A percentile compares a stretch with the other conserved stretches of the same genome.
These are phyloP conservation scores for Polyploca ridens DNA, from an alignment of 2,888 invertebrate genomes.

Conservation along the genomic window DNA sequence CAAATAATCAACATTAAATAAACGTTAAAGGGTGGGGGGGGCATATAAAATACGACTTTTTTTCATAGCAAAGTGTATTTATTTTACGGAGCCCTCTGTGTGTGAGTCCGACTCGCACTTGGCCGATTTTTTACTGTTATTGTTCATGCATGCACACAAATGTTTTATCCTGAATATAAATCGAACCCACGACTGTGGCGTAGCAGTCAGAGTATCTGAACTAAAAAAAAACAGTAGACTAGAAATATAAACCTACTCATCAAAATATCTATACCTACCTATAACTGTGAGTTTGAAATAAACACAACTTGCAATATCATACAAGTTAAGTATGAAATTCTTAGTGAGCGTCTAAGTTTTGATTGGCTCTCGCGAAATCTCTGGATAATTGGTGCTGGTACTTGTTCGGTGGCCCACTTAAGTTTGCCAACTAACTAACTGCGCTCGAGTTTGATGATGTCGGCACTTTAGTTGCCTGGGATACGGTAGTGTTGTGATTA, in stretches of 20 bases:
- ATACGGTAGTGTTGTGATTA: constrained; percentile 9
- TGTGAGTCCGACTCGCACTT: too few species aligned
- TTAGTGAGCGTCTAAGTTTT: constrained; percentile 16
- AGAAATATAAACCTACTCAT: neutral
- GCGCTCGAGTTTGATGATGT: neutral
- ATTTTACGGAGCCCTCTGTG: too few species aligned
- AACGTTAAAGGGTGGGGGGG: too few species aligned
- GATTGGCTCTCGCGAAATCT: constrained; percentile 20
- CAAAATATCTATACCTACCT: neutral
- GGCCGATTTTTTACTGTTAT: too few species aligned
- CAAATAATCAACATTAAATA: too few species aligned
- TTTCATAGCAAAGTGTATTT: too few species aligned
- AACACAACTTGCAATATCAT: constrained; percentile 1
- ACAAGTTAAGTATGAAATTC: constrained; percentile 11
- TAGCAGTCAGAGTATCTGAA: too few species aligned
- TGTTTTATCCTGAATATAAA: too few species aligned
- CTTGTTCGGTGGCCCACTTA: constrained; percentile 12
- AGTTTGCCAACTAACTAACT: constrained; percentile 8
- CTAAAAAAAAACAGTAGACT: neutral
- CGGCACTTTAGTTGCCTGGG: constrained; percentile 2
- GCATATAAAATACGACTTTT: too few species aligned
- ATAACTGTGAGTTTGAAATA: neutral
- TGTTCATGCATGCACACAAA: too few species aligned
- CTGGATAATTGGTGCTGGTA: constrained; percentile 17
- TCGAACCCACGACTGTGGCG: too few species aligned